Conservation (phyloP, 2,113 vertebrate species). For the Pogonocichla stellata region DNA sequence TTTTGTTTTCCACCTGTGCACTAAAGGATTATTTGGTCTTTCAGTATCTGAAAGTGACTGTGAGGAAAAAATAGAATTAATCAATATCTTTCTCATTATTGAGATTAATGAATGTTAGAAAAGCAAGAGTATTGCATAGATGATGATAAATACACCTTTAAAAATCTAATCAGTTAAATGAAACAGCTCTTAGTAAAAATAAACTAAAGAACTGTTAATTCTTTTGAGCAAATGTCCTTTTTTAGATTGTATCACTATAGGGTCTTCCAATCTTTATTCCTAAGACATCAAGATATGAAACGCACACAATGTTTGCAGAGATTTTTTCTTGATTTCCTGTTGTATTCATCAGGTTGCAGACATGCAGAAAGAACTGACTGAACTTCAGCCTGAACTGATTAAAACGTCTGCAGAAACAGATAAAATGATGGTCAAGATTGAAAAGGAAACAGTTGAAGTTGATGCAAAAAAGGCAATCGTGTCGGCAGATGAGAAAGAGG, state of each 20-base stretch:
- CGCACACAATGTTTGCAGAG: background rate
- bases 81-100: background rate
- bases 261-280: background rate
- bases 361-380: slow-evolving; percentile 89
- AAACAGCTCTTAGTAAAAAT: background rate
- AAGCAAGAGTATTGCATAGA: background rate
- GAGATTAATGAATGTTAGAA: background rate
- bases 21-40: background rate
- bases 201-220: background rate
- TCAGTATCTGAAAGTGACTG: background rate
- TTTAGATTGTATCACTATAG: background rate
- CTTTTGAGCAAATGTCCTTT: background rate
- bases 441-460: slow-evolving; percentile 85
- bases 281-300: background rate
- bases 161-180: background rate
- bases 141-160: background rate
- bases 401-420: slow-evolving; percentile 86
- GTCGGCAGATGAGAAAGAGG: slow-evolving; percentile 86
- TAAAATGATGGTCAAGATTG: slow-evolving; percentile 89
- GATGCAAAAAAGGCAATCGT: slow-evolving; percentile 90
- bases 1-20: background rate
- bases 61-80: background rate
- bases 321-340: background rate
- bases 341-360: slow-evolving; percentile 79
- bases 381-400: slow-evolving; percentile 89